These are phyloP conservation scores for Vollenhovia emeryi DNA, from an alignment of 1,140 invertebrate species.

Conservation along the genomic window DNA sequence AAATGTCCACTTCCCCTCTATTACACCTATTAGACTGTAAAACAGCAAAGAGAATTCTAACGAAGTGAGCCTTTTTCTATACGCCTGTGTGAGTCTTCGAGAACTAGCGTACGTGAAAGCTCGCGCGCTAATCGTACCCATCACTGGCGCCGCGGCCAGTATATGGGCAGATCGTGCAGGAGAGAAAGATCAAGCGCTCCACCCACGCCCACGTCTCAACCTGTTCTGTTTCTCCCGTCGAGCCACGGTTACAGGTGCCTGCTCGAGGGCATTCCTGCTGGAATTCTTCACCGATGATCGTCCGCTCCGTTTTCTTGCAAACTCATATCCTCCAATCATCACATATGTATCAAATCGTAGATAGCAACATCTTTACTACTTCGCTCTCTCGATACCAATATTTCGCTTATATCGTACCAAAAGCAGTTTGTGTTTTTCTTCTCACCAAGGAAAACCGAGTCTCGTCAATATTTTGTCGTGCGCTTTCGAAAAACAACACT, in stretches of 20 bases:
- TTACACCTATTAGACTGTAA: not conserved
- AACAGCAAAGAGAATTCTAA: not conserved
- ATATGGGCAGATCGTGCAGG: conserved; percentile 70
- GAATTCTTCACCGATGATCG: conserved; percentile 75
- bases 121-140: conserved; percentile 60
- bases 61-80: not conserved
- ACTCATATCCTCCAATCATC: conserved; percentile 44
- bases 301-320: conserved; percentile 56
- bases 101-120: not conserved
- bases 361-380: not conserved
- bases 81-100: not conserved
- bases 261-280: conserved; percentile 80
- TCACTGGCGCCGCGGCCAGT: conserved; percentile 56
- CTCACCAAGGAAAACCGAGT: not conserved
- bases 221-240: conserved; percentile 81
- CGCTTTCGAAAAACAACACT: not conserved
- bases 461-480: not conserved
- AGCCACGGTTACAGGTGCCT: conserved; percentile 83
- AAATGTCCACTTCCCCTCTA: not conserved
- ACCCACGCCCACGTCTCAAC: conserved; percentile 83
- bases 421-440: not conserved
- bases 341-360: conserved; percentile 1
- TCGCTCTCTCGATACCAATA: not conserved
- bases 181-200: conserved; percentile 82
- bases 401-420: not conserved